Evolutionary conservation across 2,113 vertebrate species (phyloP), one percentile per base, ranked within the genome.

Genomic region (Gambusia affinis): DNA sequence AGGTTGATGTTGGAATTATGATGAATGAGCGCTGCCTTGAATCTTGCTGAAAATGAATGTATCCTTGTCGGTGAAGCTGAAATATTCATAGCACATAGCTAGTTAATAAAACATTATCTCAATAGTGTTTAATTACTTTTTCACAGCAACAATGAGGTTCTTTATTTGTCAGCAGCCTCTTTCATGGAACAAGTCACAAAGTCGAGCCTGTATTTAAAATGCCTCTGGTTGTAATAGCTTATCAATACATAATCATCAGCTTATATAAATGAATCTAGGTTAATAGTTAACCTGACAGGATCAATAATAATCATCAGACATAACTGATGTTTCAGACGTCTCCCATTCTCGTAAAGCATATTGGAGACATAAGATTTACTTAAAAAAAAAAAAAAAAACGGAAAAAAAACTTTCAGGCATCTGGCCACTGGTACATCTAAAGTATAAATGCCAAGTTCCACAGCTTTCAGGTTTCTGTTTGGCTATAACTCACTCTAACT

Each of bases 1-100:
- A 1, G 3, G 33, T 64, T 60, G 27, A 29, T 60, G 29, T 63
- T 22, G 60, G 14, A 47, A 76, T 63, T 19, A 66, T 73, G 22
- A 68, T 68, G 61, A 73, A 67, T 77, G 68, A 73, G 73, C 1
- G 39, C 33, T 67, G 65, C 73, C 14, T 65, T 29, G 27, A 69
- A 51, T 37, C 27, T 51, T 29, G 39, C 63, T 3, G 60, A 67
- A 74, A 44, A 47, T 62, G 75, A 91, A 92, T 91, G 85, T 88
- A 85, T 79, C 72, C 29, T 28, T 35, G 12, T 17, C 73, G 74
- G 71, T 54, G 47, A 75, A 66, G 47, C 22, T 57, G 15, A 67
- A 31, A 29, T 30, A 54, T 42, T 57, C 3, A 61, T n/a, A 27
- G 3, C 27, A 65, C 19, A 72, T 47, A 61, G 57, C 75, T 29